phyloP scores from a whole-genome alignment of 2,797 vertebrate genomes.

The Bucorvus abyssinicus region DNA sequence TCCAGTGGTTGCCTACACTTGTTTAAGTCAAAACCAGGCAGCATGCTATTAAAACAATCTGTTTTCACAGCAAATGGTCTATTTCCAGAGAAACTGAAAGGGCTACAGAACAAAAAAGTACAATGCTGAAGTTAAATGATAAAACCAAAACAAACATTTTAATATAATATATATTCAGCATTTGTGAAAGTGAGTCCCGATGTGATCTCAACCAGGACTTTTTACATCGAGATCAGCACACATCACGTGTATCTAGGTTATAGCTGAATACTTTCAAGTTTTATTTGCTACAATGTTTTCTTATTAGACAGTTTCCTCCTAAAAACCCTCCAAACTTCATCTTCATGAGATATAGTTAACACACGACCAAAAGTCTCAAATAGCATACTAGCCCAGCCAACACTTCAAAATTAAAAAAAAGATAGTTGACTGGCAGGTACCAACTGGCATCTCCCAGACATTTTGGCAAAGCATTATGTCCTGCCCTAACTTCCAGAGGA shows the following conservation, averaged over 20 bases:
- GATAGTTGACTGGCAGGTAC: conserved; percentile 11
- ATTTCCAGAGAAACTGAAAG: background rate
- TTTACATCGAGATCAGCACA: background rate
- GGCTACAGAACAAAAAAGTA: background rate
- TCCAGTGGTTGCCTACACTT: background rate
- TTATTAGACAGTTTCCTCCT: background rate
- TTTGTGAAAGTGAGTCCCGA: background rate
- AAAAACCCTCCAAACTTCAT: background rate
- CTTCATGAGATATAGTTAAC: background rate
- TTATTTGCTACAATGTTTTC: background rate
- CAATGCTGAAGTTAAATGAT: background rate
- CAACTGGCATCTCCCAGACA: conserved; percentile 16
- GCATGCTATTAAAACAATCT: background rate
- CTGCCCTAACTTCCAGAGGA: background rate
- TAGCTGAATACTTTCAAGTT: background rate
- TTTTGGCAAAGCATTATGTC: background rate
- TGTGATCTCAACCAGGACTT: background rate
- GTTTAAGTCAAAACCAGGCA: background rate
- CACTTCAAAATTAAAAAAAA: background rate
- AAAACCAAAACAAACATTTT: background rate
- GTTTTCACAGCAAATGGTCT: background rate
- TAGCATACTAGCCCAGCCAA: background rate
- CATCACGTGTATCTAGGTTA: background rate
- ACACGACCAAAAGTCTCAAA: background rate
- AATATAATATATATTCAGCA: background rate